phyloP scores from a whole-genome alignment of 2,888 invertebrate genomes.

The Crocallis elinguaria region DNA sequence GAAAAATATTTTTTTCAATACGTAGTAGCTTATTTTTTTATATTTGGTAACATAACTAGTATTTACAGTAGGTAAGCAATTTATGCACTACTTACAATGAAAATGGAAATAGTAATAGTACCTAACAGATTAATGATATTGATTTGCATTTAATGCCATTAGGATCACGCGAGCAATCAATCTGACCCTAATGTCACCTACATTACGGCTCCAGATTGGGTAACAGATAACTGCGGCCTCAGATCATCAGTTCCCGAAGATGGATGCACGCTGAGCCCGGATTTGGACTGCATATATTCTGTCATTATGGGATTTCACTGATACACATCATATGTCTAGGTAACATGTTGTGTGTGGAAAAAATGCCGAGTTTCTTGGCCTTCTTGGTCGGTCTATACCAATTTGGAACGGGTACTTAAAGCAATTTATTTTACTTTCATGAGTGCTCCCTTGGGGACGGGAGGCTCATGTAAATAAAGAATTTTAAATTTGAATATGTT shows the following conservation, averaged over 20 bases:
- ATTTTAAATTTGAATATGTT: too few species aligned
- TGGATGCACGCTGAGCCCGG: constrained; percentile 3
- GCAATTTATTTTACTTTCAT: too few species aligned
- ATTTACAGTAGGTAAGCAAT: not conserved
- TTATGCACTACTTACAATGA: not conserved
- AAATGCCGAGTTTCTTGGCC: too few species aligned
- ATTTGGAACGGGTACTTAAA: too few species aligned
- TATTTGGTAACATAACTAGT: too few species aligned
- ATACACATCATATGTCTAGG: too few species aligned
- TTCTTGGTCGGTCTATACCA: too few species aligned
- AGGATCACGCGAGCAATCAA: constrained; percentile 37
- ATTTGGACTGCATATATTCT: constrained; percentile 14
- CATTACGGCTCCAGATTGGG: constrained; percentile 31
- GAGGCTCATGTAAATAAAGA: too few species aligned
- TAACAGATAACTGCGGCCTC: constrained; percentile 5
- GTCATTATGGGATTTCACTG: not conserved
- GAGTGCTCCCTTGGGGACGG: too few species aligned
- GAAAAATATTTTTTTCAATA: too few species aligned
- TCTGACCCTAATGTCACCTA: constrained; percentile 34
- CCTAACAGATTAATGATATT: constrained; percentile 19
- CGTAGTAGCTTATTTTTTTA: too few species aligned
- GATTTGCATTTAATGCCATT: constrained; percentile 35
- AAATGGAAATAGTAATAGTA: constrained; percentile 2
- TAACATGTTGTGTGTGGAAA: too few species aligned
- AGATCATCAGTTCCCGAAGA: constrained; percentile 14